A percentile compares a stretch with the other conserved stretches of the same genome.
Evolutionary conservation across 1,140 invertebrate genomes (phyloP).

Genomic region (Daktulosphaira vitifoliae): DNA sequence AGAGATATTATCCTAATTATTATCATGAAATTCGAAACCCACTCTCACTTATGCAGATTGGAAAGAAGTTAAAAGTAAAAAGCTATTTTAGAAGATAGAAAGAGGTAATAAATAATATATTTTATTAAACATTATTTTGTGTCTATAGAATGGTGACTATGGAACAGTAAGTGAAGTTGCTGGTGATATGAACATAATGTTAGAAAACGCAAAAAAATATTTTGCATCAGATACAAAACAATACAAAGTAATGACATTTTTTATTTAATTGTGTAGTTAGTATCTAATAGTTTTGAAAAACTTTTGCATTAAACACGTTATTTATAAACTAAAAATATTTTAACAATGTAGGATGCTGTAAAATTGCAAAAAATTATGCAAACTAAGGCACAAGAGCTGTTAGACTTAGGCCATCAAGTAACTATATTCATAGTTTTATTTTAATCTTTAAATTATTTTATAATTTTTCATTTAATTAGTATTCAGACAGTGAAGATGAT

Average conservation of each 20-base stretch:
- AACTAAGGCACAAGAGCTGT: slow-evolving; percentile 70
- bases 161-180: slow-evolving; percentile 79
- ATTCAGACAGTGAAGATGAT: slow-evolving; percentile 41
- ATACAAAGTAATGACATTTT: slow-evolving; percentile 57
- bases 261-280: background rate
- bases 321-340: background rate
- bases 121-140: slow-evolving; percentile 31
- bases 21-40: slow-evolving; percentile 95
- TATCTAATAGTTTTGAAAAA: too few relatives aligned
- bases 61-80: slow-evolving; percentile 74
- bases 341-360: slow-evolving; percentile 56
- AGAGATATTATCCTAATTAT: slow-evolving; percentile 89
- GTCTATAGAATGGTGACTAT: slow-evolving; percentile 64
- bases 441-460: slow-evolving; percentile 42
- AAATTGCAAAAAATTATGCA: slow-evolving; percentile 76
- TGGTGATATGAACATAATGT: slow-evolving; percentile 95
- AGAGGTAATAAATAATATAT: too few relatives aligned
- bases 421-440: slow-evolving; percentile 40
- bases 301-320: background rate
- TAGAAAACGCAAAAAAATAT: slow-evolving; percentile 94
- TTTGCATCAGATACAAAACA: slow-evolving; percentile 79
- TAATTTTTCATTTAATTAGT: slow-evolving; percentile 35
- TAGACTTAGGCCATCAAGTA: slow-evolving; percentile 55
- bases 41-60: slow-evolving; percentile 86
- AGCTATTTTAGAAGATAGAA: too few relatives aligned